phyloP scores from a whole-genome alignment of 2,888 invertebrate genomes.

The Thysanoteuthis rhombus region DNA sequence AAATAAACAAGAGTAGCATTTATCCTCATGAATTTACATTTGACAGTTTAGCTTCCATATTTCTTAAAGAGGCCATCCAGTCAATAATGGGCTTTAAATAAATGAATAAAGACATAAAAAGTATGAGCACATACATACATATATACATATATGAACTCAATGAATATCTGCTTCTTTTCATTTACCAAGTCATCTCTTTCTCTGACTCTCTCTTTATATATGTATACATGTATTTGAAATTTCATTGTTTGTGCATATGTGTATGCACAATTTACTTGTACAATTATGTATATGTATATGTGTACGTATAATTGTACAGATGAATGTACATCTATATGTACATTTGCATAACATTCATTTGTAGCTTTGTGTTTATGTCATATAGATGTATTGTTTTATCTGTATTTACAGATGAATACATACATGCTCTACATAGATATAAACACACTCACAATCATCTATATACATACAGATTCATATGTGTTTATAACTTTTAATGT shows the following conservation, averaged over 20 bases:
- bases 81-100: not conserved
- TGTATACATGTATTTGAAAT: not conserved
- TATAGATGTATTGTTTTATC: too few species aligned
- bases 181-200: too few species aligned
- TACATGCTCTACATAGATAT: too few species aligned
- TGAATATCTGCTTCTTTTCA: not conserved
- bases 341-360: too few species aligned
- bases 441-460: too few species aligned
- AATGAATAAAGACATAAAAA: not conserved
- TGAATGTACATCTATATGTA: not conserved
- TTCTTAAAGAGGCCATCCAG: not conserved
- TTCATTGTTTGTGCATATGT: too few species aligned
- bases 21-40: not conserved
- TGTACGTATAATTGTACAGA: too few species aligned
- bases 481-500: too few species aligned
- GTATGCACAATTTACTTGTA: not conserved
- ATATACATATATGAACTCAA: too few species aligned
- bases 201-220: not conserved
- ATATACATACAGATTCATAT: too few species aligned
- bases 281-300: not conserved
- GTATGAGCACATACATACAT: not conserved
- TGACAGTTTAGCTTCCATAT: slow-evolving; percentile 12
- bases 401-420: too few species aligned
- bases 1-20: not conserved
- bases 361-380: too few species aligned